Evolutionary conservation across 2,797 vertebrate species (phyloP).

Genomic region (Xyrichtys novacula): DNA sequence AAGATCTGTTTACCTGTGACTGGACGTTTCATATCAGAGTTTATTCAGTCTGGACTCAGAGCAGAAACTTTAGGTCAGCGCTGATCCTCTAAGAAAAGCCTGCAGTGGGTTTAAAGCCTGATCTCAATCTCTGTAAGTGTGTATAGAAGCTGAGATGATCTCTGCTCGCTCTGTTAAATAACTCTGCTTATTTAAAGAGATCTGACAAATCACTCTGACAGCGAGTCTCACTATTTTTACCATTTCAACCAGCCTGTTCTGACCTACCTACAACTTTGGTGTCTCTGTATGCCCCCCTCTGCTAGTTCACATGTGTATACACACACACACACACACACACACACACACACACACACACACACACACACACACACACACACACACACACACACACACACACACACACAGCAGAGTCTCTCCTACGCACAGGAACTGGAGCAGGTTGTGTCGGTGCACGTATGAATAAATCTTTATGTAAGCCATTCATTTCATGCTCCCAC

Average conservation of each 20-base stretch:
- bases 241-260: slow-evolving; percentile 26
- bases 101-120: slow-evolving; percentile 21
- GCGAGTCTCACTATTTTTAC: slow-evolving; percentile 52
- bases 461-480: slow-evolving; percentile 77
- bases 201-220: slow-evolving; percentile 40
- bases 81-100: slow-evolving; percentile 4
- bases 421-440: slow-evolving; percentile 72
- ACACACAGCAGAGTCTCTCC: slow-evolving; percentile 64
- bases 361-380: slow-evolving; percentile 38
- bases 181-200: slow-evolving; percentile 54
- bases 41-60: not conserved
- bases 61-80: not conserved
- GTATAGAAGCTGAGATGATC: slow-evolving; percentile 26
- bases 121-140: slow-evolving; percentile 33
- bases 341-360: slow-evolving; percentile 21
- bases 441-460: slow-evolving; percentile 58
- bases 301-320: slow-evolving; percentile 45
- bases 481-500: slow-evolving; percentile 71
- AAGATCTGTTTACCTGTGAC: too few relatives aligned
- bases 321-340: slow-evolving; percentile 23
- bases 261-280: slow-evolving; percentile 57
- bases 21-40: not conserved
- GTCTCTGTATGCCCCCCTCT: slow-evolving; percentile 68
- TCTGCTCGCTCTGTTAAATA: slow-evolving; percentile 53
- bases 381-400: slow-evolving; percentile 31